Evolutionary conservation across 1,140 invertebrate species (phyloP).

Genomic region (Drosophila gunungcola): DNA sequence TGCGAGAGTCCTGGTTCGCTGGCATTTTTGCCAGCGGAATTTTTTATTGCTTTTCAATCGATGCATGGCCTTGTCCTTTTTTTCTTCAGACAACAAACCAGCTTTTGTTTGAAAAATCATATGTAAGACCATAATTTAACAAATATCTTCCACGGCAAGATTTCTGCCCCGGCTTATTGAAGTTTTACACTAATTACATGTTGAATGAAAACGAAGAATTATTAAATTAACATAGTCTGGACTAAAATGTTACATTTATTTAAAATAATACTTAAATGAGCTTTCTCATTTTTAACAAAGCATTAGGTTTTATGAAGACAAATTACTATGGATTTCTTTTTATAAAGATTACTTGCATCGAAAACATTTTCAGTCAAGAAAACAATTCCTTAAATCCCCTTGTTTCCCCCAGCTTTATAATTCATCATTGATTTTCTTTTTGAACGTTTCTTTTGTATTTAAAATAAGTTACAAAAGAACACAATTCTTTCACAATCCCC

Average conservation of each 20-base stretch:
- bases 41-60: constrained; percentile 64
- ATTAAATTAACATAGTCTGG: no score
- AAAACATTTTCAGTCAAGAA: no score
- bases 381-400: constrained; percentile 1
- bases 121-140: not conserved
- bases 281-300: no score
- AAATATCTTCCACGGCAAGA: not conserved
- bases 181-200: no score
- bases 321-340: no score
- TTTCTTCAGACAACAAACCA: not conserved
- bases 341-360: no score
- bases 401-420: not conserved
- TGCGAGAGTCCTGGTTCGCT: constrained; percentile 6
- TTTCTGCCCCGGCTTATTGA: not conserved
- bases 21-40: constrained; percentile 52
- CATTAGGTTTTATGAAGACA: no score
- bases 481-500: not conserved
- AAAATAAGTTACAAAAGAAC: not conserved
- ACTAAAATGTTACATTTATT: no score
- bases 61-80: constrained; percentile 33
- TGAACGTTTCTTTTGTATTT: not conserved
- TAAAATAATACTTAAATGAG: no score
- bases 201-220: no score
- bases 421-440: not conserved
- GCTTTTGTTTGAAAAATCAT: constrained; percentile 4